Base-by-base conservation (phyloP, 2,113 vertebrate species). In the cattle (Bos taurus) region DNA sequence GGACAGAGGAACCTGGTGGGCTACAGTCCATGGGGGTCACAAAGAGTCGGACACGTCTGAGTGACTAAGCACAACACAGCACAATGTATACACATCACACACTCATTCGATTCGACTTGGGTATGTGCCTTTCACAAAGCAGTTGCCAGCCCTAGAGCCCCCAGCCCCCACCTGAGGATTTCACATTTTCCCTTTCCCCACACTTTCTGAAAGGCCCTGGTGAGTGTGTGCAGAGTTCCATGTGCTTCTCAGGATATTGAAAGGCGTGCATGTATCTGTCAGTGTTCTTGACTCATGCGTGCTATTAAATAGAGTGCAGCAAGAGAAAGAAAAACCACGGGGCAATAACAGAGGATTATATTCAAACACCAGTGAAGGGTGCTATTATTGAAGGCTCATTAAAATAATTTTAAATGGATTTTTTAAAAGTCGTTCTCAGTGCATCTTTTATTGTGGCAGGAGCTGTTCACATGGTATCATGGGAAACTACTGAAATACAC, bases 361-460 rank as follows among this genome's bases (percentile, higher is more conserved):
- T 60, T 87, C 93, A 52, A 64, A 90, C 71, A 88, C 59, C 92
- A 67, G 91, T 36, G 85, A 93, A 90, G 90, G 91, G 60, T 85
- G 50, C 97, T 97, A 9, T 97, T 93, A 81, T 84, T 78, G 94
- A 80, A 81, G 81, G 74, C 36, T 95, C 90, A 82, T 93, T 80
- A 94, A 90, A 95, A 90, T 95, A 43, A 96, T 83, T 90, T 81
- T 17, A 83, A 84, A 74, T 54, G 67, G 67, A 25, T 78, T 95
- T 84, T 96, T 6, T 46, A 46, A 15, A 94, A 80, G 78, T 94
- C 62, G 33, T 82, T 88, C 85, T 57, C 40, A 13, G 50, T 33
- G 74, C 90, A 21, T 54, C 82, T 86, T 84, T 83, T 81, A 26
- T 19, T 85, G 50, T 90, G 78, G 85, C 59, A 67, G 81, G 83